Evolutionary conservation across 2,888 invertebrate genomes (phyloP).

Genomic region (Lydus trimaculatus): DNA sequence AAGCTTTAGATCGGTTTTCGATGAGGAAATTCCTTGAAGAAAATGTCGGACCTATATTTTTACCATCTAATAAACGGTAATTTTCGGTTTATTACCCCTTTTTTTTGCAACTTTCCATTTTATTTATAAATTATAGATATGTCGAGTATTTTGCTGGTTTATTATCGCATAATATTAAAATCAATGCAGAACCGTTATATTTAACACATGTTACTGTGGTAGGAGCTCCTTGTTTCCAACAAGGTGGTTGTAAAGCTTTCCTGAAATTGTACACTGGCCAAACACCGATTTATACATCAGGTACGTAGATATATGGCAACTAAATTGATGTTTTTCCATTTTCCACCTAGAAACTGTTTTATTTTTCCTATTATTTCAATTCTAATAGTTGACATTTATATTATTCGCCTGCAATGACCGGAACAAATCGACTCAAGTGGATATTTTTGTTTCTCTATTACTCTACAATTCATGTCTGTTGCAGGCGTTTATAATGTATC

Average conservation of each 20-base stretch:
- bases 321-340: conserved; percentile 7
- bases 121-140: conserved; percentile 69
- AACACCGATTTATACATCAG: conserved; percentile 88
- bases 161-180: conserved; percentile 85
- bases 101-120: background rate
- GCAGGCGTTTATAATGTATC: conserved; percentile 74
- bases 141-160: conserved; percentile 92
- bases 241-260: conserved; percentile 75
- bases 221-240: conserved; percentile 77
- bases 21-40: conserved; percentile 91
- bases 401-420: conserved; percentile 21
- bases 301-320: conserved; percentile 54
- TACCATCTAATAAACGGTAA: conserved; percentile 80
- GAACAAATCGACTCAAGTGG: conserved; percentile 23
- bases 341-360: background rate
- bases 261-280: conserved; percentile 91
- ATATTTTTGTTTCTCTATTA: background rate
- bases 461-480: conserved; percentile 26
- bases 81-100: background rate
- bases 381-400: background rate
- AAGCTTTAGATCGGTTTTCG: conserved; percentile 89
- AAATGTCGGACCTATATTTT: conserved; percentile 73
- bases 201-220: conserved; percentile 86
- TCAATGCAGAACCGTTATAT: conserved; percentile 86
- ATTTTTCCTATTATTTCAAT: background rate